Conservation (phyloP, 2,888 invertebrate genomes). For the Sipha maydis region DNA sequence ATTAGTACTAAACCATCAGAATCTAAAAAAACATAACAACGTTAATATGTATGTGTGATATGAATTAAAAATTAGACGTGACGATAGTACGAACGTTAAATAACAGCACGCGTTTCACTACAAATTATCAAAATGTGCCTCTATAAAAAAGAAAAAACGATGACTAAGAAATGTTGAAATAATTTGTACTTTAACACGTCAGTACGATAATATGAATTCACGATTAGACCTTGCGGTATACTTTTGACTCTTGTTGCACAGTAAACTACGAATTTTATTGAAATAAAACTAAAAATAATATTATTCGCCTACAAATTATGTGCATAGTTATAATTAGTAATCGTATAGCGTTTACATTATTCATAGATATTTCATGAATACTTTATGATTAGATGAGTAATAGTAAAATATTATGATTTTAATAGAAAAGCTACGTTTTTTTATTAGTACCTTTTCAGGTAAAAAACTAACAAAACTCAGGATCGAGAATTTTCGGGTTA, state of each 20-base stretch:
- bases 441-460: no score
- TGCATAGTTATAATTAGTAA: not conserved
- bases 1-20: no score
- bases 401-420: no score
- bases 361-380: no score
- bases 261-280: not conserved
- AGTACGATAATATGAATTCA: not conserved
- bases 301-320: not conserved
- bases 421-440: no score
- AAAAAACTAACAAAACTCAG: no score
- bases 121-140: not conserved
- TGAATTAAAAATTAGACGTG: no score
- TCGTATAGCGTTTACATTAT: no score
- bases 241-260: not conserved
- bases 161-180: not conserved
- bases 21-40: no score
- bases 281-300: not conserved
- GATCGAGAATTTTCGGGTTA: no score
- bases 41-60: no score
- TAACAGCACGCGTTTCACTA: not conserved
- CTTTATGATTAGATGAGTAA: no score
- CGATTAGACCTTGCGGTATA: not conserved
- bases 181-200: not conserved
- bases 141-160: not conserved
- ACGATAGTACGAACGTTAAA: not conserved